Evolutionary conservation across 2,797 vertebrate species (phyloP), one percentile per base, ranked within the genome.

Genomic region (Ispidina picta): DNA sequence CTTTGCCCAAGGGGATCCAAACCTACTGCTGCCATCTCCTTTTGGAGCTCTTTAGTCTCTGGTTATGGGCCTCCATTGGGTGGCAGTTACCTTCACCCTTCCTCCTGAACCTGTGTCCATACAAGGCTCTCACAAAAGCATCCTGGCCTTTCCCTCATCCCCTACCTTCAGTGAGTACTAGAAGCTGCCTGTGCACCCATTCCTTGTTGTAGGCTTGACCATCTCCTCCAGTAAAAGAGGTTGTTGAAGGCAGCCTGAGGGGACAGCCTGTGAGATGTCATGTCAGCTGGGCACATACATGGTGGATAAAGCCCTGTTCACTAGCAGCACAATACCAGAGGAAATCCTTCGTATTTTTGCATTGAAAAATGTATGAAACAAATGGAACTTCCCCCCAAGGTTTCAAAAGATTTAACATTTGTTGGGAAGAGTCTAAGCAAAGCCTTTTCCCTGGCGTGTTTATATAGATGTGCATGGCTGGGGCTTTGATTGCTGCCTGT

Each of bases 1-100:
- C 95, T 96, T 66, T 90, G 93, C 94, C 92, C 10, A 2, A 82
- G 43, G 94, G 83, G 44, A 92, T 96, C 90, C 94, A 93, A 95
- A 91, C 90, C 83, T 78, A 56, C 71, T 82, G 86, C 60, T 95
- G 71, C 92, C 74, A 93, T 56, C 71, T 86, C 71, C 66, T 75
- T 78, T 8, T 35, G 56, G 44, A 88, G 86, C 75, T 85, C 75
- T 92, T 70, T 66, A 9, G 49, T 66, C 66, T 70, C 6, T 7
- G 39, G 80, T 63, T 58, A 5, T 16, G 5, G 77, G 66, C 65
- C 6, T 9, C 73, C 88, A 55, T 82, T 55, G 90, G 55, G 70
- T 94, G 89, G 89, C 84, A 62, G 69, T 86, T 73, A n/a, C 26
- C 52, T 82, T 76, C 82, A 18, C 70, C 74, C 73, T 70, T 56